These are phyloP conservation scores for Marcusenius ussheri DNA, from an alignment of 2,113 vertebrate species.

Conservation along the genomic window DNA sequence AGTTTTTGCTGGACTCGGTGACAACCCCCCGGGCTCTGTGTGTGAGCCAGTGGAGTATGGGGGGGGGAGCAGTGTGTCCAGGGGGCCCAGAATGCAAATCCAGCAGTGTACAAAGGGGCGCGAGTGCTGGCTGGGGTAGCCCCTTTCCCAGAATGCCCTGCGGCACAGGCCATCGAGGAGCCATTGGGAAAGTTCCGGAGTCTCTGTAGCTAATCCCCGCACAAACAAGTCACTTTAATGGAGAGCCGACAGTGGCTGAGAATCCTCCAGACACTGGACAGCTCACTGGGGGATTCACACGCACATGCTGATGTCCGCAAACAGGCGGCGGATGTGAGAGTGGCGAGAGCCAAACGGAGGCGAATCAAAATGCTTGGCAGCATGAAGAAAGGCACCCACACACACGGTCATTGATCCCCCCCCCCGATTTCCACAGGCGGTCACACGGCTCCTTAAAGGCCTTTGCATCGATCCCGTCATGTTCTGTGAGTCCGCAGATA, in stretches of 20 bases:
- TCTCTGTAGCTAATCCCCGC: slow-evolving; percentile 66
- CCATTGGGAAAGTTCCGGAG: slow-evolving; percentile 64
- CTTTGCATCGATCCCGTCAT: not conserved
- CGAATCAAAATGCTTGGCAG: not conserved
- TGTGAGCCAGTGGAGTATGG: not conserved
- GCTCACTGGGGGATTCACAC: not conserved
- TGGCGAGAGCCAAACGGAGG: not conserved
- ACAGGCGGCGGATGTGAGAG: not conserved
- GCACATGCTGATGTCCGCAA: not conserved
- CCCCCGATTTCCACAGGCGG: not conserved
- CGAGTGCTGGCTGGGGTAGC: slow-evolving; percentile 58
- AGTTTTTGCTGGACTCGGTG: not conserved
- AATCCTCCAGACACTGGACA: slow-evolving; percentile 29
- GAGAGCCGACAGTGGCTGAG: slow-evolving; percentile 39
- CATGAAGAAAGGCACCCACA: no score
- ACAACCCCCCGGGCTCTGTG: not conserved
- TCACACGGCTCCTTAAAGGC: not conserved
- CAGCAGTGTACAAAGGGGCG: slow-evolving; percentile 62
- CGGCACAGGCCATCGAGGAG: slow-evolving; percentile 45
- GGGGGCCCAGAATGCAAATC: slow-evolving; percentile 57
- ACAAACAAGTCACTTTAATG: slow-evolving; percentile 64
- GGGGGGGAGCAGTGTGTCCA: not conserved
- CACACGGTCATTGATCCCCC: not conserved
- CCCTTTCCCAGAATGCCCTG: slow-evolving; percentile 65
- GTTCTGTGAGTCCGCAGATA: not conserved